Base-by-base conservation (phyloP, 2,113 vertebrate species). In the Suncus etruscus region DNA sequence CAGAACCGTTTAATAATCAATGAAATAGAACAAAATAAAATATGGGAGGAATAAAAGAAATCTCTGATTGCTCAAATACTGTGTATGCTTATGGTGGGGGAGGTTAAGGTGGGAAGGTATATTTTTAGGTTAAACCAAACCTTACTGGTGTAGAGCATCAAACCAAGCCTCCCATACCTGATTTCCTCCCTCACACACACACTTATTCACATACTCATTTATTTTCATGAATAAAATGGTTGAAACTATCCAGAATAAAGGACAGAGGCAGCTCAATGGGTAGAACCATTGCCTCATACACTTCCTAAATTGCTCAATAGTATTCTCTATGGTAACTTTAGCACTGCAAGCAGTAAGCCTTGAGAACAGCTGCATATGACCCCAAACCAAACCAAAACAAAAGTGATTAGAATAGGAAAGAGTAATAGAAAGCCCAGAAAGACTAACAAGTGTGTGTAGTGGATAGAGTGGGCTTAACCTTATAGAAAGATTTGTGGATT, bases 221-320 rank as follows among this genome's bases (percentile, higher is more conserved):
- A n/a, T 73, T 83, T 87, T 86, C 63, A 79, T 45, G 22, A 39
- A 81, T 66, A 74, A 86, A 93, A 89, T 6, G 51, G 31, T 74
- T 82, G 27, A 86, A 86, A 76, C 54, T 1, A 91, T 80, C 58
- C 58, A 61, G 58, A 61, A 61, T 61, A 61, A 20, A 20, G 18
- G 58, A 7, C 18, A 22, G 58, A 61, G 58, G 22, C 15, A 61
- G 58, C 15, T 6, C 15, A 61, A 20, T 3, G 58, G 58, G 16
- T 61, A 61, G 58, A 61, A 1, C 15, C 18, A 20, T 61, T 61
- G 58, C 54, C 54, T 58, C 54, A 58, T 58, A 18, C 58, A 16
- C 58, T 22, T 18, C 58, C 58, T 61, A 16, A 61, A 1, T 61
- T 58, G 15, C 18, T 61, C 16, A 16, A 16, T 61, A 61, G 16